A percentile compares a stretch with the other conserved stretches of the same genome.
Evolutionary conservation across 2,888 invertebrate genomes (phyloP).

Genomic region (Pemphredon lugubris): DNA sequence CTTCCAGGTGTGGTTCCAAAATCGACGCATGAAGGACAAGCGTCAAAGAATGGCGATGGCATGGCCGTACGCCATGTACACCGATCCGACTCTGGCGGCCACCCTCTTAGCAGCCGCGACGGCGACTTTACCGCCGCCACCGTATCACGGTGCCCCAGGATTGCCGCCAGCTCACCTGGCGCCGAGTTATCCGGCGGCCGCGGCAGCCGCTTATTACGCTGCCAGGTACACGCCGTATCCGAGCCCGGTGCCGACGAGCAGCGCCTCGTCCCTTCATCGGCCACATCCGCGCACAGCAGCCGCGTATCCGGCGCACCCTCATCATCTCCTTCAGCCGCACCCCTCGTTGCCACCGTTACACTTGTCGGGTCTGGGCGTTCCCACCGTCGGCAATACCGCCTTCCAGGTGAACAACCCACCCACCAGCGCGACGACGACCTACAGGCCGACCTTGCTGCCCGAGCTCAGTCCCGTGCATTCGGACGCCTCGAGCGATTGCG

Average conservation of each 20-base stretch:
- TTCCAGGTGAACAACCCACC: constrained; percentile 61
- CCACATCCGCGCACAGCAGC: constrained; percentile 80
- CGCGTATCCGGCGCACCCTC: constrained; percentile 59
- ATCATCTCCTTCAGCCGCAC: constrained; percentile 64
- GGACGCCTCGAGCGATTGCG: constrained; percentile 76
- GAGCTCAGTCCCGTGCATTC: constrained; percentile 67
- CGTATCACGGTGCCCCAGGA: constrained; percentile 78
- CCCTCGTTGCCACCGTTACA: constrained; percentile 67
- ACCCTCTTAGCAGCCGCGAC: constrained; percentile 94
- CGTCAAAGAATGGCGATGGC: constrained; percentile 96
- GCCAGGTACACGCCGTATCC: constrained; percentile 84
- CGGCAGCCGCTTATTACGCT: constrained; percentile 83
- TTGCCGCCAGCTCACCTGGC: constrained; percentile 82
- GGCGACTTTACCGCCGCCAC: constrained; percentile 83
- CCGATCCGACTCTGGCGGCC: constrained; percentile 96
- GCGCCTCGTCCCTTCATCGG: constrained; percentile 79
- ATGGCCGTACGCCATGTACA: constrained; percentile 98
- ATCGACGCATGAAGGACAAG: constrained; percentile 98
- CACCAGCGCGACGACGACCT: constrained; percentile 65
- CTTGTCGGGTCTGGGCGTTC: constrained; percentile 69
- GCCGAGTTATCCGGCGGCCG: constrained; percentile 80
- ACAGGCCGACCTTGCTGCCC: constrained; percentile 66
- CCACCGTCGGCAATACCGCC: constrained; percentile 62
- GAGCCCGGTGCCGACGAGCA: constrained; percentile 80
- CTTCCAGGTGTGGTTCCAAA: constrained; percentile 97